Percentiles rank a stretch among this genome's conserved stretches.
Evolutionary conservation across 2,888 invertebrate species (phyloP).

Genomic region (Eupithecia vulgata): DNA sequence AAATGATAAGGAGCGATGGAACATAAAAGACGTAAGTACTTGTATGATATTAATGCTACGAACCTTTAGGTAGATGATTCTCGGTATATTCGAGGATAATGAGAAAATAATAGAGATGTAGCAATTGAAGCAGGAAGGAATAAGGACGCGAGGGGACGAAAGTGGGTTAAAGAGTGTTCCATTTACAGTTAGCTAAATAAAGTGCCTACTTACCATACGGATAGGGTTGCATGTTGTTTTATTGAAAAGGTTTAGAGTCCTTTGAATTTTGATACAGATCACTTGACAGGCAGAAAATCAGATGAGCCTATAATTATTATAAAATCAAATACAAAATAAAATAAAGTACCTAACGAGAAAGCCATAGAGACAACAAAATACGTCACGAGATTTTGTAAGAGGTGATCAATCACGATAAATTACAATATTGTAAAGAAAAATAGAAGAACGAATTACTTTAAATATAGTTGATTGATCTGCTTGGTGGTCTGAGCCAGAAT

Average conservation of each 20-base stretch:
- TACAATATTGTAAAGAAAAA: not conserved
- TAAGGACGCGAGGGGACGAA: conserved; percentile 38
- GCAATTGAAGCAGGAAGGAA: conserved; percentile 34
- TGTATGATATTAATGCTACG: not conserved
- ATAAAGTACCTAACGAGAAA: not conserved
- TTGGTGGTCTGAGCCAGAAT: not conserved
- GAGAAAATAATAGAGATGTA: conserved; percentile 26
- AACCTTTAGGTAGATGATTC: not conserved
- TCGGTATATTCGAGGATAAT: conserved; percentile 16
- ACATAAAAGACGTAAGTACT: not conserved
- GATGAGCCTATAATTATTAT: not conserved
- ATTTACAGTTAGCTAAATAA: conserved; percentile 33
- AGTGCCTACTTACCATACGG: conserved; percentile 11
- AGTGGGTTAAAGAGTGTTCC: conserved; percentile 40
- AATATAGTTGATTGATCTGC: not conserved
- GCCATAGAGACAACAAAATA: not conserved
- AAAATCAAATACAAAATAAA: not conserved
- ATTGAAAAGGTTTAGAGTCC: not conserved
- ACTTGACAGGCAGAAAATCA: not conserved
- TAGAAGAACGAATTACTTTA: not conserved
- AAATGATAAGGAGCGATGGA: not conserved
- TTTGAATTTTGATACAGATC: not conserved
- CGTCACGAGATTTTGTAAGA: not conserved
- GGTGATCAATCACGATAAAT: not conserved
- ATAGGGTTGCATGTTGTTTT: conserved; percentile 17